Evolutionary conservation across 2,888 invertebrate genomes (phyloP), one percentile per base, ranked within the genome.

Genomic region (Aphodius sticticus): DNA sequence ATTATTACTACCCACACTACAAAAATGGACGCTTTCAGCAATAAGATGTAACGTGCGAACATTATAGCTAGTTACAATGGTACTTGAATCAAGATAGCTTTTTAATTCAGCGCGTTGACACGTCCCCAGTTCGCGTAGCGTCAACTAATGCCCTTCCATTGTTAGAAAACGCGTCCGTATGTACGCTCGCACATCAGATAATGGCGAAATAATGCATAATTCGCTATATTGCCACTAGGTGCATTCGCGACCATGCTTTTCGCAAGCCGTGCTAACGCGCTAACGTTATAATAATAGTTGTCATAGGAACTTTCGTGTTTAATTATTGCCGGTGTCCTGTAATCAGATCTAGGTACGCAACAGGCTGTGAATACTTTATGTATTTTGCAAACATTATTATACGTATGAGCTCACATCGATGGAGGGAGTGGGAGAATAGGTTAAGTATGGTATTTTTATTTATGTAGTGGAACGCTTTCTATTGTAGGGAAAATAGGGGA

Each of bases 271-370:
- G 53, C 53, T 5, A 53, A 53, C 53, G 12, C 53, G 74, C 74
- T 37, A 74, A 74, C 74, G 74, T 74, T 74, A 74, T 74, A 74
- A 74, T 74, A 74, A 74, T 74, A 74, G 74, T 26, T 74, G 74
- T 74, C 74, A 37, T 37, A 53, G 53, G 74, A n/a, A 37, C 36
- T 74, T 74, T 74, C 74, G 35, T 74, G 74, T 74, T 74, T 74
- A 74, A 74, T 74, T 74, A 37, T 74, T 74, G 37, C 37, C 36
- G 74, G n/a, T 36, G 37, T 37, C 37, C 37, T 9, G 35, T 74
- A 74, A 74, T 74, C 74, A 36, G 74, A 74, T 74, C 35, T 35
- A 37, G 37, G 37, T 74, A 74, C 15, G 74, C 74, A 74, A 74
- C 74, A 37, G 35, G 37, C 26, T 74, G 74, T 26, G 36, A 74